phyloP scores from a whole-genome alignment of 2,113 vertebrate species.

The Sylvia atricapilla region DNA sequence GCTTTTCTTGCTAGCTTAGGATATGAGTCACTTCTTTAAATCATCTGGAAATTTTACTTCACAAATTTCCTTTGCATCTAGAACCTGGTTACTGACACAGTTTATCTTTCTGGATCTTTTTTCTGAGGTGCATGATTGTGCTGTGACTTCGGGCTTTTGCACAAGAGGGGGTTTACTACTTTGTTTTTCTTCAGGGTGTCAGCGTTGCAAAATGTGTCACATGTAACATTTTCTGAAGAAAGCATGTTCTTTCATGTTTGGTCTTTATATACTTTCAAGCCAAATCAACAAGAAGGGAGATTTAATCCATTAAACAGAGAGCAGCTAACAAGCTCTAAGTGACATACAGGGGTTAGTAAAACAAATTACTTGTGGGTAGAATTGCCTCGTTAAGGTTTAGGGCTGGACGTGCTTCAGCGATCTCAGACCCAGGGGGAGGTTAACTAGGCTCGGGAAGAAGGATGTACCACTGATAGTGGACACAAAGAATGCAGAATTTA shows the following conservation, averaged over 20 bases:
- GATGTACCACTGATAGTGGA: neutral
- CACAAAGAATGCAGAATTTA: neutral
- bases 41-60: neutral
- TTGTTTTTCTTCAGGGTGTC: neutral
- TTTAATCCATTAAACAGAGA: neutral
- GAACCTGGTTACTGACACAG: neutral
- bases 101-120: neutral
- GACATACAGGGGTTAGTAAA: neutral
- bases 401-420: neutral
- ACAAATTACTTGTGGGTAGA: neutral
- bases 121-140: neutral
- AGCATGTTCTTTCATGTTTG: neutral
- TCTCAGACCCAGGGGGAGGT: neutral
- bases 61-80: neutral
- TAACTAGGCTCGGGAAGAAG: neutral
- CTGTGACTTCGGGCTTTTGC: neutral
- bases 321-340: neutral
- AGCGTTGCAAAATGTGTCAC: neutral
- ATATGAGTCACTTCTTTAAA: neutral
- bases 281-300: neutral
- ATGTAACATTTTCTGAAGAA: neutral
- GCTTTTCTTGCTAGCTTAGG: neutral
- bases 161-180: neutral
- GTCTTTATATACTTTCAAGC: neutral
- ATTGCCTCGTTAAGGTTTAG: neutral